phyloP scores from a whole-genome alignment of 2,797 vertebrate genomes.

The Mastacembelus armatus region DNA sequence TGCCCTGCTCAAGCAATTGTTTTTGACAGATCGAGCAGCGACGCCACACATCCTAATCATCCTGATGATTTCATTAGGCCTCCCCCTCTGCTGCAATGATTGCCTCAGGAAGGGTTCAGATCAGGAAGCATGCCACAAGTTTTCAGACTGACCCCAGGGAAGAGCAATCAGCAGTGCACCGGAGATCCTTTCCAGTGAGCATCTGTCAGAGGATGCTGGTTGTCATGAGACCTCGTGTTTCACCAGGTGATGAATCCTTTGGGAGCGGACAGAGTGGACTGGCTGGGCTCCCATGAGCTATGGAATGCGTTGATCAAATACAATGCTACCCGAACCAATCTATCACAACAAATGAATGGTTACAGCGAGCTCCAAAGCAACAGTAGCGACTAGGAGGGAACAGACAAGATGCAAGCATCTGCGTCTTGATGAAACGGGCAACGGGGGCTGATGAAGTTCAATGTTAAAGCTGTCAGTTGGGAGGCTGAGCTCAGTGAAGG shows the following conservation, averaged over 20 bases:
- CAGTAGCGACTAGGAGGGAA: conserved; percentile 21
- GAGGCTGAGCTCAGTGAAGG: conserved; percentile 31
- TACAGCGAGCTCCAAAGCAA: conserved; percentile 17
- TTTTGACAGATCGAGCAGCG: conserved; percentile 55
- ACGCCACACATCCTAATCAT: conserved; percentile 54
- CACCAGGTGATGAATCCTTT: conserved; percentile 71
- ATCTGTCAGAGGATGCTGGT: conserved; percentile 47
- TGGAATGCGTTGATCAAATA: conserved; percentile 68
- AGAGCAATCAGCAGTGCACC: conserved; percentile 51
- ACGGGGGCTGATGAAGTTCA: conserved; percentile 46
- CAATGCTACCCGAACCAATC: conserved; percentile 56
- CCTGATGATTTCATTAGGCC: conserved; percentile 68
- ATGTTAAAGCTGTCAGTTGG: conserved; percentile 44
- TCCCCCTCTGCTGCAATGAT: conserved; percentile 42
- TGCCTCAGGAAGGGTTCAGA: conserved; percentile 54
- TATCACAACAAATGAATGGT: conserved; percentile 59
- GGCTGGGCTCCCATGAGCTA: conserved; percentile 44
- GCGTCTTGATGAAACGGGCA: conserved; percentile 30
- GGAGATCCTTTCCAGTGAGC: conserved; percentile 11
- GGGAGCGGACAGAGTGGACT: conserved; percentile 32
- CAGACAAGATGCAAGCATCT: conserved; percentile 24
- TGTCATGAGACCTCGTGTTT: conserved; percentile 61
- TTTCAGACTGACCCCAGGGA: conserved; percentile 49
- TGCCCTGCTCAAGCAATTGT: conserved; percentile 50
- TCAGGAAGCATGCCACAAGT: conserved; percentile 44